phyloP scores from a whole-genome alignment of 2,797 vertebrate species.

The Synanceia verrucosa region DNA sequence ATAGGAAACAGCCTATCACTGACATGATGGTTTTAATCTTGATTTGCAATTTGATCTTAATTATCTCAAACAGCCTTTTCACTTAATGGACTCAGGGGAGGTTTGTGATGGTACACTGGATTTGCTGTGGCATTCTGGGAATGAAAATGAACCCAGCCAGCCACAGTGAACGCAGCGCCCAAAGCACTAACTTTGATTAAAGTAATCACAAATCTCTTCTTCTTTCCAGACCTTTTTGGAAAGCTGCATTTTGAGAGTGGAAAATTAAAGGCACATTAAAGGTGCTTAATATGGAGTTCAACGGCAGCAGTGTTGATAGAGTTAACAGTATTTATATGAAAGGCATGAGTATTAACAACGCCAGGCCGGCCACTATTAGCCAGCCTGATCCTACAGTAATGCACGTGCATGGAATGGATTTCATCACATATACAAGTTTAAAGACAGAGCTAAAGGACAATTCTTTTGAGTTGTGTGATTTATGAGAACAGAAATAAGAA shows the following conservation, averaged over 20 bases:
- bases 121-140: constrained; percentile 63
- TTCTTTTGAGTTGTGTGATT: constrained; percentile 17
- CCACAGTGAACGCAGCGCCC: too few species aligned
- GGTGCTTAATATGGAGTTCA: not conserved
- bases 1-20: too few species aligned
- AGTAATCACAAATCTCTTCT: constrained; percentile 37
- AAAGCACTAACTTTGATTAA: constrained; percentile 47
- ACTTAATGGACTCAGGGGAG: constrained; percentile 27
- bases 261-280: constrained; percentile 13
- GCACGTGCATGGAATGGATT: too few species aligned
- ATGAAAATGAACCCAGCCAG: constrained; percentile 64
- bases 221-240: constrained; percentile 33
- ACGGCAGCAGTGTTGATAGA: not conserved
- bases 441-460: not conserved
- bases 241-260: constrained; percentile 19
- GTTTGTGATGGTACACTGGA: constrained; percentile 40
- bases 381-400: too few species aligned
- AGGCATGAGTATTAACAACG: not conserved
- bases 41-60: constrained; percentile 52
- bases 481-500: constrained; percentile 12
- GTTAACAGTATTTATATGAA: not conserved
- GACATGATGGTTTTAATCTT: constrained; percentile 8
- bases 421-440: too few species aligned
- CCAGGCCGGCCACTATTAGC: not conserved
- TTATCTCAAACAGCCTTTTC: constrained; percentile 34